Evolutionary conservation across 2,113 vertebrate species (phyloP), one percentile per base, ranked within the genome.

Genomic region (Galemys pyrenaicus): DNA sequence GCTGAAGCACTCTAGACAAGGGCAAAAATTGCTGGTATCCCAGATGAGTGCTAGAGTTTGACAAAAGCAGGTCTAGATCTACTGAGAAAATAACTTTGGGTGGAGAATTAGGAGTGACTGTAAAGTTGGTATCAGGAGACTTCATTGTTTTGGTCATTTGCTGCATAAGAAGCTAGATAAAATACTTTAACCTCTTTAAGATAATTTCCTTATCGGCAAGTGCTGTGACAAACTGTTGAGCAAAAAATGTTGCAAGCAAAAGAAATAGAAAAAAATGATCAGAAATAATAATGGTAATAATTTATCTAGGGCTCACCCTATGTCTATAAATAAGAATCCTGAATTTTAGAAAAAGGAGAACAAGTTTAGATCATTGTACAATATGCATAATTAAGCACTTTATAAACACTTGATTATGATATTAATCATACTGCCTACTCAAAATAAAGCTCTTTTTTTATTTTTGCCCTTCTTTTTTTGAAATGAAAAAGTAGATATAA

Each of bases 381-480:
- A 26, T 28, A 39, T 78, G 37, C 37, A 54, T 92, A 54, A 85
- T 56, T 91, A 91, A n/a, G 22, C 2, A 81, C 32, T 87, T 87
- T 67, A 81, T 54, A 91, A 88, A 84, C 71, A 84, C 41, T 77
- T 87, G 39, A 84, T 58, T 81, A 85, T 58, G 15, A 35, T 37
- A 88, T 46, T 90, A 90, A 71, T 85, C n/a, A 92, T 32, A 65
- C 20, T 46, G 62, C 28, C 22, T 92, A 46, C 46, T 73, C 67
- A 91, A 85, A 96, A 93, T 81, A 81, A 68, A 77, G 30, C 35
- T 32, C 13, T 44, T 15, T 62, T 62, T 81, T 90, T 87, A 20
- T 46, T 54, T 94, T 62, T 94, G 20, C 2, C 11, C 2, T 77
- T 37, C 2, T 77, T 1, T 71, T 60, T 30, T 28, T 77, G 15